Percentiles rank a stretch among this genome's conserved stretches.
Evolutionary conservation across 2,797 vertebrate species (phyloP).

Genomic region (Lophotriccus pileatus): DNA sequence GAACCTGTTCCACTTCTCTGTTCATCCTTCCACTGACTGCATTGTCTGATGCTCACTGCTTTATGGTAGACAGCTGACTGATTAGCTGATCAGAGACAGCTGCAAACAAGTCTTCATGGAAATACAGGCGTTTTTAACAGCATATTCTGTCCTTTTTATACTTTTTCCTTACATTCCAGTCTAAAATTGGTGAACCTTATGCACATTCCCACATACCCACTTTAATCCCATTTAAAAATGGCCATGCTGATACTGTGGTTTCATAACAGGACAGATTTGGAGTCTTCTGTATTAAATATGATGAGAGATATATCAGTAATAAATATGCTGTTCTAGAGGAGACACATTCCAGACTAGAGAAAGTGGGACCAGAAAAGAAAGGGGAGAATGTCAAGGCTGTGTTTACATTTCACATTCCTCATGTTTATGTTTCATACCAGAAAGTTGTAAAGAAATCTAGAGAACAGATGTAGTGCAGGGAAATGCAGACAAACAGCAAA

Average conservation of each 20-base stretch:
- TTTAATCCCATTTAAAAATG: background rate
- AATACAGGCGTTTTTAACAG: background rate
- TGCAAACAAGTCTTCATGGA: background rate
- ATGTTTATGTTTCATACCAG: background rate
- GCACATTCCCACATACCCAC: background rate
- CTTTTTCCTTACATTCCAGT: background rate
- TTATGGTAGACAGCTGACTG: background rate
- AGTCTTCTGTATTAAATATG: background rate
- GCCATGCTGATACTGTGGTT: background rate
- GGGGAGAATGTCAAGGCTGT: background rate
- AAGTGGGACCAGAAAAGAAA: background rate
- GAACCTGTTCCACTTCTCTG: background rate
- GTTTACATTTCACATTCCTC: background rate
- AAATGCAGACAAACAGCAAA: background rate
- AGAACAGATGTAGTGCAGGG: background rate
- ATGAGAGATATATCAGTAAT: background rate
- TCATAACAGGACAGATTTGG: background rate
- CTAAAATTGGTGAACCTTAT: background rate
- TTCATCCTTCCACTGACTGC: background rate
- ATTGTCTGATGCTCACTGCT: background rate
- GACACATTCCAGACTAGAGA: background rate
- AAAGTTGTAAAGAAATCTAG: background rate
- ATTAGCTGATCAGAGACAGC: background rate
- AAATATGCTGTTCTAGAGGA: background rate
- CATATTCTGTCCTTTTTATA: background rate